Evolutionary conservation across 2,113 vertebrate genomes (phyloP).

Genomic region (Recurvirostra avosetta): DNA sequence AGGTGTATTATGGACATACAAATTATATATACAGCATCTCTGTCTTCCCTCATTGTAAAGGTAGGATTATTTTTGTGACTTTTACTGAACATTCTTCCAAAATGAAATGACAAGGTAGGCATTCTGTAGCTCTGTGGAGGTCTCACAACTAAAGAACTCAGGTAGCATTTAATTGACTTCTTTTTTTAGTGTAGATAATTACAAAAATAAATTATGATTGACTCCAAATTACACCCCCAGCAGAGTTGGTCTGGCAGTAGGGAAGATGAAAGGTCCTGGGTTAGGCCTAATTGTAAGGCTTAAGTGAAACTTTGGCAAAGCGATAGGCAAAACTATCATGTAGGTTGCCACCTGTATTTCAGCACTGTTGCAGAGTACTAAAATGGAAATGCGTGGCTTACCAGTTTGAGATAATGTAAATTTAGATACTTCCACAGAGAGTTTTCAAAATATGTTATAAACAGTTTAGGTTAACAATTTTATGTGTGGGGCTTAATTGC

Average conservation of each 20-base stretch:
- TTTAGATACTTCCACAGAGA: not conserved
- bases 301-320: not conserved
- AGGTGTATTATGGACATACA: slow-evolving; percentile 92
- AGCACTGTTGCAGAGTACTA: not conserved
- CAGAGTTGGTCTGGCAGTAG: not conserved
- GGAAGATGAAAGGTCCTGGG: not conserved
- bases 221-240: not conserved
- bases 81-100: not conserved
- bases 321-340: not conserved
- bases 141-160: not conserved
- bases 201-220: not conserved
- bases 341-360: not conserved
- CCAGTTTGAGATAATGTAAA: not conserved
- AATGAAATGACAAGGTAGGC: not conserved
- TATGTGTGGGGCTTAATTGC: not conserved
- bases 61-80: slow-evolving; percentile 65
- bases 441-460: not conserved
- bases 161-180: not conserved
- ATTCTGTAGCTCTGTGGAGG: not conserved
- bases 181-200: not conserved
- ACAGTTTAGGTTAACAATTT: not conserved
- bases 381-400: not conserved
- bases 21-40: slow-evolving; percentile 97
- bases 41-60: slow-evolving; percentile 87
- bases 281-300: not conserved